Evolutionary conservation across 2,113 vertebrate species (phyloP).

Genomic region (Cyanistes caeruleus): DNA sequence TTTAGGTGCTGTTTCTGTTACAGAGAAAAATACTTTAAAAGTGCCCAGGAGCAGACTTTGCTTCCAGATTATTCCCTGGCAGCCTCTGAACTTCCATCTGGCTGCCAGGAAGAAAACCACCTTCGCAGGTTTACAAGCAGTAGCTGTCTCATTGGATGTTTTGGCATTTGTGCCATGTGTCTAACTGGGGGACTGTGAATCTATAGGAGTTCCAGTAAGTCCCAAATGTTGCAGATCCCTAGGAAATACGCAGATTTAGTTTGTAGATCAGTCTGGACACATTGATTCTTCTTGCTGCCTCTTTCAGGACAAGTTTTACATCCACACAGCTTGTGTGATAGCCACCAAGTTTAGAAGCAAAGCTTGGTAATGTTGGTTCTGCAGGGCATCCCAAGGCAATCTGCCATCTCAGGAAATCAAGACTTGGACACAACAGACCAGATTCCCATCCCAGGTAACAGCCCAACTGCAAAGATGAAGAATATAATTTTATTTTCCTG

Average conservation of each 20-base stretch:
- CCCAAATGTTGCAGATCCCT: background rate
- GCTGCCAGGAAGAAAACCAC: background rate
- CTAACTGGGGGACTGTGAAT: rapidly evolving
- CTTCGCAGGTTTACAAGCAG: background rate
- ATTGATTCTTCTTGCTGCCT: background rate
- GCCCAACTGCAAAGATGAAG: background rate
- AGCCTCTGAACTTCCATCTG: background rate
- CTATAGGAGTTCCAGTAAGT: background rate
- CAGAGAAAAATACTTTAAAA: background rate
- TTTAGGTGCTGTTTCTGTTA: background rate
- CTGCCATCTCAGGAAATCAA: background rate
- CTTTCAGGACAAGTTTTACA: background rate
- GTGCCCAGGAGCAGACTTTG: background rate
- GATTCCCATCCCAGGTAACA: background rate
- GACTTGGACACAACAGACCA: background rate
- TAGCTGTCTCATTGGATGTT: background rate
- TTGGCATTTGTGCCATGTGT: background rate
- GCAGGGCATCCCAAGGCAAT: background rate
- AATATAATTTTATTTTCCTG: background rate
- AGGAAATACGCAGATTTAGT: background rate
- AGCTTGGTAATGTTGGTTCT: background rate
- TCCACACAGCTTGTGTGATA: background rate
- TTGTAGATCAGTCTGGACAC: background rate
- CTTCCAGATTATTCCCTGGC: background rate
- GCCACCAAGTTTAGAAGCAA: background rate